Evolutionary conservation across 2,113 vertebrate genomes (phyloP), one percentile per base, ranked within the genome.

Genomic region (Lasiurus cinereus): DNA sequence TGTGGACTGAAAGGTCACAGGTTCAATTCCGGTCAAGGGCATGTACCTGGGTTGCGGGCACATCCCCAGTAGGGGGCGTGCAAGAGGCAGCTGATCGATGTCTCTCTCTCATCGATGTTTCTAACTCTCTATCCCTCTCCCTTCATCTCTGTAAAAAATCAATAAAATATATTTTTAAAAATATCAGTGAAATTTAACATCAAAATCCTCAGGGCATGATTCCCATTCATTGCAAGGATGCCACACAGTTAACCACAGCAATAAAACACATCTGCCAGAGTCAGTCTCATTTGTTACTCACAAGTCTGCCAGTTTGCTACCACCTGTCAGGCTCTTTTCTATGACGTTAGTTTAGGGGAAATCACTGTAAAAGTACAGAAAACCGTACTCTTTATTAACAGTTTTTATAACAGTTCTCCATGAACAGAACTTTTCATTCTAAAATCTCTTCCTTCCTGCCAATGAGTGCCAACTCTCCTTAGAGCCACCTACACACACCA

Each of bases 401-500:
- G 22, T 62, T 94, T 96, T 94, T 78, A 52, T 84, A 85, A 93
- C 33, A 76, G 46, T 50, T 91, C 43, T 86, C 69, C 6, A 62
- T 36, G 39, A 82, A 94, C 77, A 93, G 92, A 93, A 52, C 2
- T 85, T 92, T 90, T 78, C 69, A 64, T 73, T 93, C 77, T 85
- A 74, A 83, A 92, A 69, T 78, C 52, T 18, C 52, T 90, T 95
- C 66, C 50, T 33, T 83, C 66, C 59, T 96, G 62, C 66, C 54
- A 69, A 15, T 93, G 64, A 96, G 54, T 70, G 48, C 72, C 88
- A 95, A 50, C 52, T 85, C 39, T 54, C 80, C 69, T 78, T 52
- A 90, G 73, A 96, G 88, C 90, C 95, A 95, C 72, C 94, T 77
- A 88, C 95, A 70, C 67, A 56, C 7, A 66, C 39, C 39, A 69